phyloP scores from a whole-genome alignment of 1,140 invertebrate species.

The Acromyrmex heyeri region DNA sequence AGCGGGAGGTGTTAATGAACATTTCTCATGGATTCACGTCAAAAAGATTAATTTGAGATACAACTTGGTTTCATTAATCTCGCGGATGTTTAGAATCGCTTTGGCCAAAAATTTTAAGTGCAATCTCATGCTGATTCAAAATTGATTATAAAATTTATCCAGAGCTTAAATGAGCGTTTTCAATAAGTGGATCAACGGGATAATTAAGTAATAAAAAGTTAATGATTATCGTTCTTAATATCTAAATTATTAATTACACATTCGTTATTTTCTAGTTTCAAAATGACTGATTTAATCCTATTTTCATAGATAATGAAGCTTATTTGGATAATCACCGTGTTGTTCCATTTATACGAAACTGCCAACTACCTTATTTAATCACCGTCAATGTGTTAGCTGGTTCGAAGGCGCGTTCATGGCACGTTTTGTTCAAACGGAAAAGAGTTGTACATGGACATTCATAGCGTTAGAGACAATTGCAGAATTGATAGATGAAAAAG shows the following conservation, averaged over 20 bases:
- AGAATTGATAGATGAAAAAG: conserved; percentile 40
- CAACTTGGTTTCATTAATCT: conserved; percentile 17
- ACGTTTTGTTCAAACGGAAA: conserved; percentile 11
- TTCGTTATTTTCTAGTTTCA: conserved; percentile 19
- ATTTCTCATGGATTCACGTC: not conserved
- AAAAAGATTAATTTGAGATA: conserved; percentile 3
- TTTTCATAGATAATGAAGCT: conserved; percentile 21
- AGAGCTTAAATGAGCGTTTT: conserved; percentile 11
- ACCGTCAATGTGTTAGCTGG: not conserved
- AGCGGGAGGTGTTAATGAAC: not conserved
- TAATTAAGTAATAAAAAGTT: conserved; percentile 28
- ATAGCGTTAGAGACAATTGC: conserved; percentile 45
- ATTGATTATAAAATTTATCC: not conserved
- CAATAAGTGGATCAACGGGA: not conserved
- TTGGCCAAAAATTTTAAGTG: not conserved
- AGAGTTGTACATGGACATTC: not conserved
- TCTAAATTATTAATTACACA: conserved; percentile 8
- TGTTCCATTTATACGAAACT: conserved; percentile 3
- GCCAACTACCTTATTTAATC: conserved; percentile 1
- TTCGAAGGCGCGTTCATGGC: conserved; percentile 24
- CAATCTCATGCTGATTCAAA: not conserved
- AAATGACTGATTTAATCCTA: conserved; percentile 23
- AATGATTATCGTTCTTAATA: conserved; percentile 9
- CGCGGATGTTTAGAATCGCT: not conserved
- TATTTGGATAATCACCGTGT: not conserved